These are phyloP conservation scores for Digitonthophagus gazella DNA, from an alignment of 2,888 invertebrate genomes.

Conservation along the genomic window DNA sequence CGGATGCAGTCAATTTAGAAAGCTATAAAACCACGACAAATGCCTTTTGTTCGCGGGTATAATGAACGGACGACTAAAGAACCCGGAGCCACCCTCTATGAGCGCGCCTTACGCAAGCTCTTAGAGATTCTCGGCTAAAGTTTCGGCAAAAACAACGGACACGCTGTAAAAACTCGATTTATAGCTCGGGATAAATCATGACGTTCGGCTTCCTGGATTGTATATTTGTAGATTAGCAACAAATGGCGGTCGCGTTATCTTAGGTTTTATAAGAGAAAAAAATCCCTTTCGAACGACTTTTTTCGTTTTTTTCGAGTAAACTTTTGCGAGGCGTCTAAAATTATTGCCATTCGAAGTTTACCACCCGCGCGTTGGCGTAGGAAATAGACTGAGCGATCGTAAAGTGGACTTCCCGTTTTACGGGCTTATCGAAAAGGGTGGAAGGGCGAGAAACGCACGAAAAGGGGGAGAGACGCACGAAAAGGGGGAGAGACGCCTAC, in stretches of 20 bases:
- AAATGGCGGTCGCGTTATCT: no score
- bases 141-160: no score
- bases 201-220: no score
- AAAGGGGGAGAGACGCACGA: no score
- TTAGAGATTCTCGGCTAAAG: background rate
- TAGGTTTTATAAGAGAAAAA: no score
- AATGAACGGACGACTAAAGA: background rate
- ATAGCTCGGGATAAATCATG: no score
- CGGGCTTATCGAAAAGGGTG: background rate
- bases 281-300: no score
- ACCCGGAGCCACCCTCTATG: background rate
- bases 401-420: background rate
- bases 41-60: constrained; percentile 13
- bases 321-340: background rate
- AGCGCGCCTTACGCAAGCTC: background rate
- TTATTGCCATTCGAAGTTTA: background rate
- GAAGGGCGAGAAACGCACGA: background rate
- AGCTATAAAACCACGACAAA: constrained; percentile 15
- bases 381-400: background rate
- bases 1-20: constrained; percentile 14
- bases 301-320: no score
- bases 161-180: no score
- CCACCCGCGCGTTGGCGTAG: background rate
- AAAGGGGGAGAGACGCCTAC: constrained; percentile 9
- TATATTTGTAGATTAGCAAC: no score